Conservation (phyloP, 2,797 vertebrate species). For the Apogon talboti region DNA sequence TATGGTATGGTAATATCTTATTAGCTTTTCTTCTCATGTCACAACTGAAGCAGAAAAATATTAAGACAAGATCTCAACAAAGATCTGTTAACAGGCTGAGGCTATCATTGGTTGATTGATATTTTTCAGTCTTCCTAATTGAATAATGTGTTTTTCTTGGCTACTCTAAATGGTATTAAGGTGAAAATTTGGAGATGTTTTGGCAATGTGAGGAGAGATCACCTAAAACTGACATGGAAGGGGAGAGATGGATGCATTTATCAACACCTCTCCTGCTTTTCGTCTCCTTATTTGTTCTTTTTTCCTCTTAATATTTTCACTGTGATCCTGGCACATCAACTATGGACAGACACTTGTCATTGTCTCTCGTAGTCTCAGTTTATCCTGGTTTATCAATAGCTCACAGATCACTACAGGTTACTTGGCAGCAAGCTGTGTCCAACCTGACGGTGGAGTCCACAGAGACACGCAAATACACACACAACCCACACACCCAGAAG, state of each 20-base stretch:
- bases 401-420: slow-evolving; percentile 61
- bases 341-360: slow-evolving; percentile 34
- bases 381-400: slow-evolving; percentile 74
- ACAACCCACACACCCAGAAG: slow-evolving; percentile 37
- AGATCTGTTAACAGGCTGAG: too few species aligned
- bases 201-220: too few species aligned
- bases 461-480: slow-evolving; percentile 11
- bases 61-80: too few species aligned
- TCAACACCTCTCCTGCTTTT: slow-evolving; percentile 2
- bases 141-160: too few species aligned
- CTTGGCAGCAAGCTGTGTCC: slow-evolving; percentile 39
- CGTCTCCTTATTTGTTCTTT: not conserved
- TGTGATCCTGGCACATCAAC: slow-evolving; percentile 50
- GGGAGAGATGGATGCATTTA: too few species aligned
- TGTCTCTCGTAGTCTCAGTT: slow-evolving; percentile 24
- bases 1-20: too few species aligned
- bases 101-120: too few species aligned
- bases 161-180: too few species aligned
- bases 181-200: not conserved
- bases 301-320: not conserved
- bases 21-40: too few species aligned
- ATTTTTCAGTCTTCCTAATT: too few species aligned
- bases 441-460: slow-evolving; percentile 25
- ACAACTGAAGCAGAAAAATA: too few species aligned
- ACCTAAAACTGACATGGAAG: too few species aligned